Base-by-base conservation (phyloP, 2,888 invertebrate genomes). In the Carpatolechia fugitivella region DNA sequence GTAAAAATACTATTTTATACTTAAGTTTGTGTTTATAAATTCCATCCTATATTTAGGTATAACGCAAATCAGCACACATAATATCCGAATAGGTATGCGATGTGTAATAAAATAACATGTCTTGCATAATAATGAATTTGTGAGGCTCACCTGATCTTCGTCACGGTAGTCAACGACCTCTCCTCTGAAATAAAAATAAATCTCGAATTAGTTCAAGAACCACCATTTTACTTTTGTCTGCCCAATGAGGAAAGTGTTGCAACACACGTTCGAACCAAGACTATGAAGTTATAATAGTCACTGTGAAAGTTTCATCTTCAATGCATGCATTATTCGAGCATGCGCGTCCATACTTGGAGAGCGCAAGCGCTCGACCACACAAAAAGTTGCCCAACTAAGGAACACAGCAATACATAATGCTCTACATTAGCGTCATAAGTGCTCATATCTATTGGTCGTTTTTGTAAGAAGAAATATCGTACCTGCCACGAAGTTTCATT, bases 401-500 rank as follows among this genome's bases (percentile, higher is more conserved):
- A 65, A 63, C 64, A 61, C 50, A 55, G 20, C 48, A 46, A 48
- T 48, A 47, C 47, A 33, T 35, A 49, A 49, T 49, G 36, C 29
- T 24, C 44, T 44, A 30, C 49, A 41, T 38, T 47, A 48, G 29
- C 18, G 18, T 11, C 14, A 33, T 55, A 49, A 55, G 33, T 49
- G 50, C 20, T 53, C 31, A 44, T 40, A n/a, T 38, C 4, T 30
- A 51, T 40, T 40, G 30, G 24, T 33, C 6, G 3, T 13, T 11
- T 20, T 8, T 18, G 40, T 18, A 16, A 0, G 14, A 7, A 7
- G 14, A 14, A 44, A 41, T 46, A 61, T 70, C 79, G 85, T 81
- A 92, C 93, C 92, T 91, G 78, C 91, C 81, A 52, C 80, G 75
- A 64, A 92, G 84, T 69, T 92, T 92, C 75, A 93, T 93, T 72